phyloP scores from a whole-genome alignment of 2,888 invertebrate genomes.

The Pterostichus madidus region DNA sequence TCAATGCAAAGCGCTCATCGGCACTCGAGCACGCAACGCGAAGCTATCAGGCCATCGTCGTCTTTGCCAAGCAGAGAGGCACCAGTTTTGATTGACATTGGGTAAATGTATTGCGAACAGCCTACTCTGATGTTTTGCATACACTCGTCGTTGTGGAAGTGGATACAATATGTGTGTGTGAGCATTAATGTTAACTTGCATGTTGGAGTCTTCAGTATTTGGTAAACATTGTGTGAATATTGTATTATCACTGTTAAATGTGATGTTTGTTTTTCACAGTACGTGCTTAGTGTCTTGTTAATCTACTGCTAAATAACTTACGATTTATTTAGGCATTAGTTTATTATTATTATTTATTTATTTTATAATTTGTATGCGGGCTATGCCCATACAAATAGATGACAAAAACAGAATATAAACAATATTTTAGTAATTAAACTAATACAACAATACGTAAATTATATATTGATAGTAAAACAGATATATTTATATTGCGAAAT shows the following conservation, averaged over 20 bases:
- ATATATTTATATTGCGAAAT: too few relatives aligned
- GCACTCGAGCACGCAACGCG: constrained; percentile 19
- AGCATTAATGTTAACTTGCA: constrained; percentile 14
- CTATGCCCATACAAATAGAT: too few relatives aligned
- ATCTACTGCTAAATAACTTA: too few relatives aligned
- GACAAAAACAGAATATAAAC: too few relatives aligned
- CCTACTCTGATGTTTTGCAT: constrained; percentile 73
- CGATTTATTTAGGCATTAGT: too few relatives aligned
- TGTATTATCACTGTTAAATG: constrained; percentile 31
- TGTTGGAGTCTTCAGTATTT: constrained; percentile 12
- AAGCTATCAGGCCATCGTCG: constrained; percentile 41
- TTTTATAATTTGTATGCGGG: too few relatives aligned
- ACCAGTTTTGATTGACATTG: constrained; percentile 75
- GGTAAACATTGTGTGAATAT: constrained; percentile 37
- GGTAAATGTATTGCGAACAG: constrained; percentile 75
- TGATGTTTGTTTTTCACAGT: constrained; percentile 4
- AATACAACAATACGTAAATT: too few relatives aligned
- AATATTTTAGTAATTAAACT: too few relatives aligned
- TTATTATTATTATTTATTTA: too few relatives aligned
- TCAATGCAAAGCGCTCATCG: neutral
- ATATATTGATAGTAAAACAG: too few relatives aligned
- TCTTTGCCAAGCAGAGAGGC: constrained; percentile 35
- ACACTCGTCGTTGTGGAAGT: constrained; percentile 67
- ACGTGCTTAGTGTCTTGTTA: neutral
- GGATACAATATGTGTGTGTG: neutral